Evolutionary conservation across 64 coral and sea anemone genomes (phyloP).

Genomic region (Exaiptasia diaphana): DNA sequence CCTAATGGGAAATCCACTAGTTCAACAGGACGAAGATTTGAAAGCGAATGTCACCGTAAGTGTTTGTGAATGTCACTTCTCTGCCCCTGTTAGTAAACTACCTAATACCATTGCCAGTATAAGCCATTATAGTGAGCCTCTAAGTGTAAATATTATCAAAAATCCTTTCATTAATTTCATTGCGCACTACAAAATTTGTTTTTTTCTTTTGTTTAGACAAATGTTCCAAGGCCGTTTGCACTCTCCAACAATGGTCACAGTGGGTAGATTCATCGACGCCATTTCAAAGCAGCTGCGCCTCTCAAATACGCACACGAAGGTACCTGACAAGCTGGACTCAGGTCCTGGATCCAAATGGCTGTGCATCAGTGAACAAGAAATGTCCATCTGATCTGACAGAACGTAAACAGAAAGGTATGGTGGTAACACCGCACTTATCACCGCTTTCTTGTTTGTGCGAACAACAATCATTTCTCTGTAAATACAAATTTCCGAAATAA

Average conservation of each 20-base stretch:
- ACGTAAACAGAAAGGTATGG: neutral
- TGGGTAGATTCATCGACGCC: neutral
- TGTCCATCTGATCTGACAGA: neutral
- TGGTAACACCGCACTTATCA: too few species aligned
- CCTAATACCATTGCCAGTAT: too few species aligned
- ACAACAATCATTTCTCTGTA: too few species aligned
- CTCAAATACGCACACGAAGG: neutral
- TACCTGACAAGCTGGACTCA: neutral
- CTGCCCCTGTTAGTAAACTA: too few species aligned
- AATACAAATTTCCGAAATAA: too few species aligned
- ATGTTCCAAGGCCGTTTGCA: neutral
- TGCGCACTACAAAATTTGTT: neutral
- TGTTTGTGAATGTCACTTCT: neutral
- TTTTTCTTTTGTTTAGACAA: neutral
- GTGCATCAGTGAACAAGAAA: neutral
- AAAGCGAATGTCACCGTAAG: slow-evolving; percentile 1
- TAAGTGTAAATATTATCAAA: neutral
- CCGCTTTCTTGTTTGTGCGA: too few species aligned
- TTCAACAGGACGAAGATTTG: neutral
- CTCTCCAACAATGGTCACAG: neutral
- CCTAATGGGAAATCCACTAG: neutral
- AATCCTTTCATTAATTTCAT: neutral
- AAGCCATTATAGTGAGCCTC: too few species aligned
- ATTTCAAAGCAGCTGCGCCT: neutral
- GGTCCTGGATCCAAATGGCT: neutral